Conservation (phyloP, 2,888 invertebrate species). For the Brachyptera putata region DNA sequence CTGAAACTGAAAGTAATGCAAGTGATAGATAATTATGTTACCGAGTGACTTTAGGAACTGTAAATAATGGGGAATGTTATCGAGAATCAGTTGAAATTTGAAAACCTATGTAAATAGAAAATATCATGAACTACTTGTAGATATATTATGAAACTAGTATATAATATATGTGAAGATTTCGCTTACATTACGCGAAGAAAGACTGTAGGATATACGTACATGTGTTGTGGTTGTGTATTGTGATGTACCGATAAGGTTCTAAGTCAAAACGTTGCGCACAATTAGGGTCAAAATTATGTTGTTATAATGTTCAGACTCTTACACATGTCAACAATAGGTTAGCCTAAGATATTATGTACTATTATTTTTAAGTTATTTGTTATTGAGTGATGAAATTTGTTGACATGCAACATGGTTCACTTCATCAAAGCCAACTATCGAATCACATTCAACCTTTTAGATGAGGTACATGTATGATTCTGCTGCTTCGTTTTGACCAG, state of each 20-base stretch:
- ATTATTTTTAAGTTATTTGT: conserved; percentile 9
- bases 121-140: neutral
- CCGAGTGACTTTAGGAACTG: conserved; percentile 4
- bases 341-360: conserved; percentile 7
- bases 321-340: neutral
- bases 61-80: conserved; percentile 3
- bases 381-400: too few species aligned
- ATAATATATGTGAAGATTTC: neutral
- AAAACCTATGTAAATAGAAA: conserved; percentile 11
- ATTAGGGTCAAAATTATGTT: neutral
- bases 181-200: neutral
- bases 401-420: neutral
- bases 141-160: conserved; percentile 1
- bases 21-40: conserved; percentile 18
- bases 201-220: conserved; percentile 18
- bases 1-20: neutral
- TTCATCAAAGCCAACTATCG: too few species aligned
- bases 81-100: conserved; percentile 3
- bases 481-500: neutral
- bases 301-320: neutral
- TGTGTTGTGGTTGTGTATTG: conserved; percentile 17
- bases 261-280: conserved; percentile 15
- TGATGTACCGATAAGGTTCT: conserved; percentile 14
- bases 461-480: too few species aligned
- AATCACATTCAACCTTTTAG: too few species aligned